Base-by-base conservation (phyloP, 2,888 invertebrate genomes). In the Spisula subtruncata region DNA sequence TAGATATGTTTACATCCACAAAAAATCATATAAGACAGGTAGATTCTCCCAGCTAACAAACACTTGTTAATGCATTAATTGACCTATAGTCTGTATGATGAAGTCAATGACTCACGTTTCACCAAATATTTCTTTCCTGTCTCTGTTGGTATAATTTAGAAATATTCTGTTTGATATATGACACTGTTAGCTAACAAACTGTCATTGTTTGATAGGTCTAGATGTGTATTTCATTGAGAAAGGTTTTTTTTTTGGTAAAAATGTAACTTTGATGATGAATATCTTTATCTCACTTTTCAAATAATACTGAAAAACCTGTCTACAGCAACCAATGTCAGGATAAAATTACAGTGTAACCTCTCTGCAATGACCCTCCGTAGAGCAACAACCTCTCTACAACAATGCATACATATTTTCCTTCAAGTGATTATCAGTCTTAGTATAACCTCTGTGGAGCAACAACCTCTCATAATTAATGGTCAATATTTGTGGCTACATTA, bases 51-150 rank as follows among this genome's bases (percentile, higher is more conserved):
- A n/a, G 79, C 79, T 79, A n/a, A 51, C 84, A 84, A 85, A 85
- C 85, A 85, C 85, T 85, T 85, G 85, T 85, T 85, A 85, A 85
- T 85, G 75, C 85, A 85, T 85, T 85, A 85, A 85, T 85, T 85
- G 85, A 80, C 75, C 85, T 85, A 51, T 71, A 71, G 71, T 29
- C 71, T 29, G 71, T 71, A 32, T 71, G 71, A 0, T 71, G 71
- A 32, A 71, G 29, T 71, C 71, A 71, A 32, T 71, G 71, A 71
- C 71, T 71, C 71, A 71, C 71, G 32, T 8, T 71, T 71, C 16
- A 12, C 32, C 29, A 32, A 10, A 32, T 71, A n/a, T 14, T 71
- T 32, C 29, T 71, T 14, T 56, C 18, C 32, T 71, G 12, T 32
- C 71, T 71, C 29, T 71, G 32, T 71, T 71, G 71, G 0, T 29